A percentile compares a stretch with the other conserved stretches of the same genome.
These are phyloP conservation scores for Ceratosolen solmsi DNA, from an alignment of 1,140 invertebrate genomes.

Conservation along the genomic window DNA sequence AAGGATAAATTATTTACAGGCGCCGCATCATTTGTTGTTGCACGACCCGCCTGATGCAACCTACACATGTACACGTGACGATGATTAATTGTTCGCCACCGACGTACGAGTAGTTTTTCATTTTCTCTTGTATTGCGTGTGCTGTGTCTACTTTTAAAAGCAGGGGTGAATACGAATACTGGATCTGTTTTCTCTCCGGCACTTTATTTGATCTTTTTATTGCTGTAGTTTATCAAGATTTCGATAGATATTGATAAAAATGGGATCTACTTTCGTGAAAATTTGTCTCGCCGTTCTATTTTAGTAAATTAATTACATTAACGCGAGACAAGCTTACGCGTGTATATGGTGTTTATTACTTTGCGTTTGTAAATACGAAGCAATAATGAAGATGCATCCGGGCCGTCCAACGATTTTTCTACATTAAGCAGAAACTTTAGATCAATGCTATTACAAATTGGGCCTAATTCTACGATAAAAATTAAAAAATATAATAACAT, in stretches of 20 bases:
- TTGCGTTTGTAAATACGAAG: too few relatives aligned
- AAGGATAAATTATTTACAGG: constrained; percentile 67
- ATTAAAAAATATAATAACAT: too few relatives aligned
- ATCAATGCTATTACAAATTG: too few relatives aligned
- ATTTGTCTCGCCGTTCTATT: neutral
- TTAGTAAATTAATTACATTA: neutral
- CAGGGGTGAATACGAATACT: neutral
- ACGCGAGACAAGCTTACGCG: too few relatives aligned
- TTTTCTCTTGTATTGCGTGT: constrained; percentile 12
- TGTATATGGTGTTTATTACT: neutral
- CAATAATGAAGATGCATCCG: too few relatives aligned
- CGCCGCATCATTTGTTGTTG: constrained; percentile 39
- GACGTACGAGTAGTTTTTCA: constrained; percentile 40
- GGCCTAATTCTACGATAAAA: too few relatives aligned
- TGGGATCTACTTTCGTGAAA: neutral
- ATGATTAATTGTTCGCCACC: constrained; percentile 47
- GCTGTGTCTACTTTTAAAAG: neutral
- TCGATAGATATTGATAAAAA: constrained; percentile 39
- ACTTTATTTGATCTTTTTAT: neutral
- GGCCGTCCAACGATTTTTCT: too few relatives aligned
- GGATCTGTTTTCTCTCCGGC: too few relatives aligned
- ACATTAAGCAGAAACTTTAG: too few relatives aligned
- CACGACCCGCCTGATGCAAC: constrained; percentile 44
- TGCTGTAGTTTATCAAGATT: constrained; percentile 33
- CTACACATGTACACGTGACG: constrained; percentile 24